Percentiles rank a stretch among this genome's conserved stretches.
Evolutionary conservation across 2,797 vertebrate genomes (phyloP).

Genomic region (Pteropus rufus): DNA sequence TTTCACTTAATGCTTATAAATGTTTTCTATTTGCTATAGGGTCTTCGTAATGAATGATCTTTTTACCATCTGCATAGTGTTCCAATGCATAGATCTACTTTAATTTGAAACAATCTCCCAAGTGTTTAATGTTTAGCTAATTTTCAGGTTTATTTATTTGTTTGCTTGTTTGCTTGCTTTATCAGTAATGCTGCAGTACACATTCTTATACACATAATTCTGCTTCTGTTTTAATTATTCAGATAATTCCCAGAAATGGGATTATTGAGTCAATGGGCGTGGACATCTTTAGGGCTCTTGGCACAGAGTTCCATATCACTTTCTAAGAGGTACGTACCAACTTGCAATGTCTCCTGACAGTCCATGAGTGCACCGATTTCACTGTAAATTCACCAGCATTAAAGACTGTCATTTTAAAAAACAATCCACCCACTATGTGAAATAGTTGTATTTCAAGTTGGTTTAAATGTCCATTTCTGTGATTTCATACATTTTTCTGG

Average conservation of each 20-base stretch:
- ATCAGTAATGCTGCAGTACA: not conserved
- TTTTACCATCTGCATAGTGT: not conserved
- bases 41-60: not conserved
- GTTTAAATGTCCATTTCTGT: not conserved
- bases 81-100: not conserved
- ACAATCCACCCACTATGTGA: not conserved
- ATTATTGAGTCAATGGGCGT: constrained; percentile 1
- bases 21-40: not conserved
- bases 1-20: not conserved
- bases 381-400: not conserved
- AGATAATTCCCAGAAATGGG: not conserved
- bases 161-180: not conserved
- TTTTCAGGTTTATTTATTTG: not conserved
- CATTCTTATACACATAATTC: not conserved
- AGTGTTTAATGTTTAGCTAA: not conserved
- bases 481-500: not conserved
- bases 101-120: not conserved
- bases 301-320: not conserved
- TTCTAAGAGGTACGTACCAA: not conserved
- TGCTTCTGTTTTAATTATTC: constrained; percentile 20
- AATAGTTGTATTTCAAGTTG: not conserved
- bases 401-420: not conserved
- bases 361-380: not conserved
- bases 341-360: not conserved
- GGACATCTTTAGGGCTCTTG: not conserved